phyloP scores from a whole-genome alignment of 2,113 vertebrate species.

The Indicator indicator region DNA sequence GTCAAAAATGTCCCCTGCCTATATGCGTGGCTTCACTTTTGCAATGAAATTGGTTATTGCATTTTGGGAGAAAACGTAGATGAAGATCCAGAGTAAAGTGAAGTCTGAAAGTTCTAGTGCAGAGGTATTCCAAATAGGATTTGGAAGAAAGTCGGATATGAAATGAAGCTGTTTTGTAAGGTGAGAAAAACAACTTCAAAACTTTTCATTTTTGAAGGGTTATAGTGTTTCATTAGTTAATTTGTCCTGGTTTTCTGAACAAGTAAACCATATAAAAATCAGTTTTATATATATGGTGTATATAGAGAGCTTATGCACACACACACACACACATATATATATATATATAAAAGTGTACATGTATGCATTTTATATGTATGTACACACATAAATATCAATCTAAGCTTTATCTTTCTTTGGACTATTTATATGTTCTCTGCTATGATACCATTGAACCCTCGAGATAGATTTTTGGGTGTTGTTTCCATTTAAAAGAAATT shows the following conservation, averaged over 20 bases:
- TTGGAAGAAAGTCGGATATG: background rate
- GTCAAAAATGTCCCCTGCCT: background rate
- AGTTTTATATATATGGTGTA: background rate
- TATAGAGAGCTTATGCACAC: background rate
- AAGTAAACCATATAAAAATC: background rate
- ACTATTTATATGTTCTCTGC: background rate
- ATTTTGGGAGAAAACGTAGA: background rate
- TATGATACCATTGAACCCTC: background rate
- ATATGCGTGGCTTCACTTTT: background rate
- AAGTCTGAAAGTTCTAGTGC: background rate
- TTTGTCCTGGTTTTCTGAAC: background rate
- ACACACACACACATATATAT: no score
- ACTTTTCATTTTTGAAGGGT: background rate
- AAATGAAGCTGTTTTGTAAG: background rate
- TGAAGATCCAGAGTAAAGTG: background rate
- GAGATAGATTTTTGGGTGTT: background rate
- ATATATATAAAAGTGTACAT: background rate
- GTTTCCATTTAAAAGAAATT: background rate
- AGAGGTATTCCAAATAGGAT: background rate
- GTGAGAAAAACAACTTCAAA: background rate
- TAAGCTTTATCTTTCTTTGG: background rate
- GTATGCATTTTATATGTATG: background rate
- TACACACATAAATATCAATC: background rate
- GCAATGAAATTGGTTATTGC: background rate
- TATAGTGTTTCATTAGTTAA: background rate